Evolutionary conservation across 2,797 vertebrate species (phyloP), one percentile per base, ranked within the genome.

Genomic region (Coregonus sp.): DNA sequence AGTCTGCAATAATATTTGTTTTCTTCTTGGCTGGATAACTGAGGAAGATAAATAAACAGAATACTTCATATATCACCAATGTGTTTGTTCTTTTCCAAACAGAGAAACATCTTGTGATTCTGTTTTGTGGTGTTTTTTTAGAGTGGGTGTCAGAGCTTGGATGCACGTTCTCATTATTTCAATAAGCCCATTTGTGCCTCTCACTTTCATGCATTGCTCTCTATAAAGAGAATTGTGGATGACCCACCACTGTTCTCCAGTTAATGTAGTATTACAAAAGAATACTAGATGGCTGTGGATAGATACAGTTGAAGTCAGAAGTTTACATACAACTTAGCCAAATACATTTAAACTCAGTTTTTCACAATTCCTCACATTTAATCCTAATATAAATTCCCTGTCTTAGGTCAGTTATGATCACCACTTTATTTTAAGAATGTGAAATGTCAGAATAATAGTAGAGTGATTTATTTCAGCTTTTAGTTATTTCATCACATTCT

Each of bases 41-140:
- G 87, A 92, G 91, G 89, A 91, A 90, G 86, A 91, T 77, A 92
- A 88, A 86, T 92, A 92, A 92, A 91, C 87, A 83, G 86, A 90
- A 89, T 92, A 89, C 89, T 92, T 92, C 90, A 90, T 90, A 89
- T 90, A 91, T 91, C 89, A 90, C 91, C 84, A 74, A 90, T 83
- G 86, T 82, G 89, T 92, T 93, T 93, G 91, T 93, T 94, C 88
- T 93, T 88, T 92, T 93, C 93, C 93, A 93, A 93, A 90, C 80
- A 1, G 1, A 73, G 78, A 81, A 84, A 75, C 82, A 73, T 87
- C 85, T 90, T 89, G 82, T 59, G 87, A 80, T 88, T 86, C 74
- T 73, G 75, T 82, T 80, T 31, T 71, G 16, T 61, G 73, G 70
- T 18, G 78, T 51, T 54, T 86, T 47, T 47, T 47, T 47, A 47